phyloP scores from a whole-genome alignment of 2,113 vertebrate genomes.

The Orthonyx spaldingii region DNA sequence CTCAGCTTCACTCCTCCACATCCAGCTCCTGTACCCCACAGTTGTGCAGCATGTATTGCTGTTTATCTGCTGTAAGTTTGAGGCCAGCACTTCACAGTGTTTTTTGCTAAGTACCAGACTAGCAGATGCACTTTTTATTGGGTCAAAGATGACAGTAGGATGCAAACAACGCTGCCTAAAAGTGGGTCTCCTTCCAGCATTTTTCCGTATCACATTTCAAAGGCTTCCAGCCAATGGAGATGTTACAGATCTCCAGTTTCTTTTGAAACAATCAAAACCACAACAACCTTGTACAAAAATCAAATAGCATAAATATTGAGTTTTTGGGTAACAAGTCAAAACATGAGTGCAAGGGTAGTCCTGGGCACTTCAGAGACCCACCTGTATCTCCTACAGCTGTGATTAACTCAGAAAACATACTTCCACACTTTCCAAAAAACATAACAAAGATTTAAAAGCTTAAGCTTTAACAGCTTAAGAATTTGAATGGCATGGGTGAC shows the following conservation, averaged over 20 bases:
- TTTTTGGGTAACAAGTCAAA: neutral
- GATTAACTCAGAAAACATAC: neutral
- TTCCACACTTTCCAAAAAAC: neutral
- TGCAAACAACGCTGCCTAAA: neutral
- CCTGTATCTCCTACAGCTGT: neutral
- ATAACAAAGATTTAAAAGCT: neutral
- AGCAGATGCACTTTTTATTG: neutral
- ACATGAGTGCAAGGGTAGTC: neutral
- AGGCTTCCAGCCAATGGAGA: neutral
- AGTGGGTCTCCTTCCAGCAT: neutral
- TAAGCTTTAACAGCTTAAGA: neutral
- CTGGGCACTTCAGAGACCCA: neutral
- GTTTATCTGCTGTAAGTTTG: neutral
- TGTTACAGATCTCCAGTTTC: neutral
- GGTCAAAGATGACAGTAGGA: neutral
- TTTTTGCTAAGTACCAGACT: neutral
- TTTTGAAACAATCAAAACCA: neutral
- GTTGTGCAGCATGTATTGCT: rapidly evolving
- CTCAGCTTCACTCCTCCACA: neutral
- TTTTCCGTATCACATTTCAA: neutral
- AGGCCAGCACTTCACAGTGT: neutral
- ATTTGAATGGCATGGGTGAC: neutral
- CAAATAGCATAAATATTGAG: neutral
- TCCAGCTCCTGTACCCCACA: neutral
- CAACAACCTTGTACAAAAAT: neutral